Evolutionary conservation across 2,888 invertebrate genomes (phyloP).

Genomic region (Aleiodes testaceus): DNA sequence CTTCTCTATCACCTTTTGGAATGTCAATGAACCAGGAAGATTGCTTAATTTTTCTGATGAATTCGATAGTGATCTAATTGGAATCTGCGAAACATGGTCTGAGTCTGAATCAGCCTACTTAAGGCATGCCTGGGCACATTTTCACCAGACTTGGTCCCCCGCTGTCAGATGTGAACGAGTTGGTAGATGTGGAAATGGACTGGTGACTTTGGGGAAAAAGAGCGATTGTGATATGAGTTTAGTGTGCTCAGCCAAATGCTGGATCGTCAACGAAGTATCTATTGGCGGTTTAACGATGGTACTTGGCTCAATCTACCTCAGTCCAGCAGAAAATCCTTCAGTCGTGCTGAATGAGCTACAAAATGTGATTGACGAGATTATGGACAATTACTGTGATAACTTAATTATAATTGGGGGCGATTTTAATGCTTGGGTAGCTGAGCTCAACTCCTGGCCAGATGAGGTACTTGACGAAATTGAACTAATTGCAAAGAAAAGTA

Average conservation of each 20-base stretch:
- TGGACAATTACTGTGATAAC: neutral
- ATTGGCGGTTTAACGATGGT: neutral
- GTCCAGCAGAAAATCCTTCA: neutral
- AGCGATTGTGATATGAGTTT: neutral
- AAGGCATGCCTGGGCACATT: neutral
- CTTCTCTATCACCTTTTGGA: conserved; percentile 2
- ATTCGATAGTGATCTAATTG: neutral
- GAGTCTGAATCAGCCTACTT: neutral
- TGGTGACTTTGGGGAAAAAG: neutral
- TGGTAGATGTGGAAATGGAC: neutral
- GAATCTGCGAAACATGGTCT: neutral
- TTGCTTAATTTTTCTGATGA: neutral
- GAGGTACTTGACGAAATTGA: neutral
- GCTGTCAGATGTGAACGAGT: neutral
- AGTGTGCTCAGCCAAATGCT: neutral
- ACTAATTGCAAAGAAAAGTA: neutral
- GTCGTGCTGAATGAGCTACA: neutral
- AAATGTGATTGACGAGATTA: neutral
- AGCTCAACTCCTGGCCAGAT: conserved; percentile 6
- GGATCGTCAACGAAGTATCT: neutral
- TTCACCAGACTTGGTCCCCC: neutral
- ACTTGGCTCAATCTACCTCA: conserved; percentile 1
- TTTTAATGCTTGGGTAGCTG: conserved; percentile 18
- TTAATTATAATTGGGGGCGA: conserved; percentile 4
- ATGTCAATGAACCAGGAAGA: neutral